Percentiles rank a stretch among this genome's conserved stretches.
phyloP scores from a whole-genome alignment of 2,113 vertebrate species.

The Siphamia tubifer region DNA sequence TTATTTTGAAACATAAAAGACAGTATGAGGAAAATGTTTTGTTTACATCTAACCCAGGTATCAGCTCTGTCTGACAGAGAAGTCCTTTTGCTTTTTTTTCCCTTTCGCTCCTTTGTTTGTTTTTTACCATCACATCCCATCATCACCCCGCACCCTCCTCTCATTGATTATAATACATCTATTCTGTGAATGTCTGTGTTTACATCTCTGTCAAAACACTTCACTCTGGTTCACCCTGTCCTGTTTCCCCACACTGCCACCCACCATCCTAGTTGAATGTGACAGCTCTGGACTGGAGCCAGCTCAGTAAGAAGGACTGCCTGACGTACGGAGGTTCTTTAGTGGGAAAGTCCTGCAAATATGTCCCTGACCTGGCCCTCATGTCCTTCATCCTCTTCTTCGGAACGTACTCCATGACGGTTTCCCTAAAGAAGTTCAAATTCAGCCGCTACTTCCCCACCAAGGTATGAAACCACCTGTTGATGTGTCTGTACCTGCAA shows the following conservation, averaged over 20 bases:
- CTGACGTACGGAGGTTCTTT: slow-evolving; percentile 90
- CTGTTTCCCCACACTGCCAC: not conserved
- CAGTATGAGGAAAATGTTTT: not conserved
- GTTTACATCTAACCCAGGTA: not conserved
- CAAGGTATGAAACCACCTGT: too few species aligned
- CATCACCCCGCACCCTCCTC: not conserved
- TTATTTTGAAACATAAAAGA: not conserved
- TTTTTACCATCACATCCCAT: slow-evolving; percentile 16
- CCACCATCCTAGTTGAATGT: slow-evolving; percentile 84
- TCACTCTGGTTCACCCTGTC: slow-evolving; percentile 31
- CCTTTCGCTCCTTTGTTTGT: slow-evolving; percentile 24
- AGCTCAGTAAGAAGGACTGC: slow-evolving; percentile 96
- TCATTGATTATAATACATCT: not conserved
- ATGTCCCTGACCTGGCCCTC: slow-evolving; percentile 91
- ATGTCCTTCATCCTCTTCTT: slow-evolving; percentile 99
- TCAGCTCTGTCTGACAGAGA: not conserved
- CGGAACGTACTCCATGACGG: slow-evolving; percentile 95
- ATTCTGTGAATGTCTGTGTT: not conserved
- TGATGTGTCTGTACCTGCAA: too few species aligned
- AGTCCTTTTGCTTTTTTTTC: not conserved
- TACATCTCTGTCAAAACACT: slow-evolving; percentile 21
- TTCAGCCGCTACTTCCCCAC: slow-evolving; percentile 98
- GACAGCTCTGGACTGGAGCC: slow-evolving; percentile 96
- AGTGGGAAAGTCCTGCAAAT: slow-evolving; percentile 91
- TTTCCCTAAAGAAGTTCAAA: slow-evolving; percentile 96